Evolutionary conservation across 2,888 invertebrate species (phyloP), one percentile per base, ranked within the genome.

Genomic region (Aspidiotus destructor): DNA sequence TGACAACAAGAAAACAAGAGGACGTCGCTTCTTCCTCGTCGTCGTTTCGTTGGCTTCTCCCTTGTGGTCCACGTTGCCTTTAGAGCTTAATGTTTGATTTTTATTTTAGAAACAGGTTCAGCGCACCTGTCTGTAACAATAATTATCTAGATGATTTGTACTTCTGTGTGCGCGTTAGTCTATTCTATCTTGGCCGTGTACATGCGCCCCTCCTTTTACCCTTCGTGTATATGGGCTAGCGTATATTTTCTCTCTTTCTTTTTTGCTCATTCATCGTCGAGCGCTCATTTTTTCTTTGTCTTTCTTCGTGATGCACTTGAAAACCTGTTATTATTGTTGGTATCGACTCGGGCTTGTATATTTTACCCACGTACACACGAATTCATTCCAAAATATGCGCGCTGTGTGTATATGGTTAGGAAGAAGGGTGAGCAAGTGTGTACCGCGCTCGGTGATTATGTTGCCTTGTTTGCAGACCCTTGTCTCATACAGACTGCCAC

Each of bases 141-240:
- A 69, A 69, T 69, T 69, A 69, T 69, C 62, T 69, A 69, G 69
- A 69, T 69, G 69, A 69, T 69, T 69, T 69, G 69, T 69, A 69
- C 69, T 62, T 62, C 62, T 61, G 67, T 60, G 60, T 48, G 55
- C 54, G 40, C 54, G 54, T 64, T 55, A 58, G 16, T 28, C 58
- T 28, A 10, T 58, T 58, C 58, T 40, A 58, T 58, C 58, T 58
- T 58, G 28, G 58, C 13, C 40, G 10, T 15, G n/a, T 55, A 13
- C n/a, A n/a, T 52, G n/a, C 55, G 15, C 55, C 55, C 55, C 55
- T 55, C 17, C 16, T 52, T 11, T 55, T 55, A 13, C 16, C 55
- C 55, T 11, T 8, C 48, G 48, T 48, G 48, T 28, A 28, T 28
- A 28, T 28, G 28, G 28, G 28, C 28, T 28, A 28, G 28, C 28